A percentile compares a stretch with the other conserved stretches of the same genome.
These are phyloP conservation scores for Sinella curviseta DNA, from an alignment of 1,140 invertebrate genomes.

Conservation along the genomic window DNA sequence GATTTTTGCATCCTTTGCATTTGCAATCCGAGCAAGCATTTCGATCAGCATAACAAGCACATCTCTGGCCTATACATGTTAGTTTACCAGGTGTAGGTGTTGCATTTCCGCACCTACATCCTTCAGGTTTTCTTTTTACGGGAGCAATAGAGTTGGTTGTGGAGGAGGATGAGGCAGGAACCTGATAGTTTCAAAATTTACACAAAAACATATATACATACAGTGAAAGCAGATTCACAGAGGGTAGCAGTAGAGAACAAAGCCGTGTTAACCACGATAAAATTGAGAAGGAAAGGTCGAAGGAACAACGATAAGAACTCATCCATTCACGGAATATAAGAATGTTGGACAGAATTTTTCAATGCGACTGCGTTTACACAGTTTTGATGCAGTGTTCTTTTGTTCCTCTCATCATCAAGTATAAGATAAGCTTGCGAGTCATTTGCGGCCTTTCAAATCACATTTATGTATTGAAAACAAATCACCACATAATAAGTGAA, in stretches of 20 bases:
- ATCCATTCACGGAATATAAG: no score
- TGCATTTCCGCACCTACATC: constrained; percentile 21
- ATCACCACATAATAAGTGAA: no score
- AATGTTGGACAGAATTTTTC: no score
- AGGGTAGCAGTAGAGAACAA: background rate
- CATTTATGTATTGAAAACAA: no score
- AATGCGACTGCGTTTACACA: no score
- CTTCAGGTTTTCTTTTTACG: background rate
- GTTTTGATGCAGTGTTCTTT: no score
- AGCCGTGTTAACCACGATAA: background rate
- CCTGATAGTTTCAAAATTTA: background rate
- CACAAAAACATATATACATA: background rate
- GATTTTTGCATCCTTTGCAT: constrained; percentile 24
- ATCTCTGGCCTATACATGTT: constrained; percentile 20
- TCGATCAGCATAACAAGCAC: constrained; percentile 18
- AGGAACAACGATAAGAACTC: no score
- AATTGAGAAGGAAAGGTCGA: background rate
- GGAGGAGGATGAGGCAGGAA: background rate
- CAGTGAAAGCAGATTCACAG: no score
- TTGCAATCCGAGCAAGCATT: constrained; percentile 24
- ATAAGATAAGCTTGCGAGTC: no score
- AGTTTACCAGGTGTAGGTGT: constrained; percentile 6
- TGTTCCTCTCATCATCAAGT: no score
- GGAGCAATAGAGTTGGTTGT: background rate
- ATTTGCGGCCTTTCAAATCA: no score